These are phyloP conservation scores for Cephus sareptanus DNA, from an alignment of 2,888 invertebrate genomes.

Conservation along the genomic window DNA sequence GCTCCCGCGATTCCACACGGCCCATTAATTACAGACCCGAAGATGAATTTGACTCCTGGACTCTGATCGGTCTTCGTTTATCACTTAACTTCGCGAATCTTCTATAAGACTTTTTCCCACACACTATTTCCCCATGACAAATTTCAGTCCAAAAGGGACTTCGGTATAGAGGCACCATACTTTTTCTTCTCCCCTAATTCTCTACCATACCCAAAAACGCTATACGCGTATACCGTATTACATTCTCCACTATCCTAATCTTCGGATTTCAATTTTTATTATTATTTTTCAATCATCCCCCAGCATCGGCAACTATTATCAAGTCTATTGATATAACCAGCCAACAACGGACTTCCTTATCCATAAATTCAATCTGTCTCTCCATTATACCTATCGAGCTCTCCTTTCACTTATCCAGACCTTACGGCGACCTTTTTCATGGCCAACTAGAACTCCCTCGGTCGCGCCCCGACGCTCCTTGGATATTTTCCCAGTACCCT, in stretches of 20 bases:
- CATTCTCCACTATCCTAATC: background rate
- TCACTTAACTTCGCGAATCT: background rate
- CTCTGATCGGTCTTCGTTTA: background rate
- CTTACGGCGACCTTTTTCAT: background rate
- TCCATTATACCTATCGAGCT: background rate
- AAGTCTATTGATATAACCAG: background rate
- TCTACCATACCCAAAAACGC: background rate
- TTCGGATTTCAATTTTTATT: background rate
- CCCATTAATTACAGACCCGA: conserved; percentile 1
- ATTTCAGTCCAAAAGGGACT: background rate
- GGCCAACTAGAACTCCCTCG: background rate
- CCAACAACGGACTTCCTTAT: background rate
- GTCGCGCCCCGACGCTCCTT: background rate
- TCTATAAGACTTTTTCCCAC: background rate
- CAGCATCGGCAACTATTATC: background rate
- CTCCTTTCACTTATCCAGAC: background rate
- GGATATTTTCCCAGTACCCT: background rate
- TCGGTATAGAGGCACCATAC: background rate
- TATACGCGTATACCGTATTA: background rate
- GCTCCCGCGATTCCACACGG: background rate
- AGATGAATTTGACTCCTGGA: conserved; percentile 1
- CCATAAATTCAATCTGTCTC: background rate
- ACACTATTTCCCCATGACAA: background rate
- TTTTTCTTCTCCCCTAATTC: background rate
- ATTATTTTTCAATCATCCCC: background rate